Percentiles rank a stretch among this genome's conserved stretches.
phyloP scores from a whole-genome alignment of 2,113 vertebrate genomes.

The Pituophis catenifer region DNA sequence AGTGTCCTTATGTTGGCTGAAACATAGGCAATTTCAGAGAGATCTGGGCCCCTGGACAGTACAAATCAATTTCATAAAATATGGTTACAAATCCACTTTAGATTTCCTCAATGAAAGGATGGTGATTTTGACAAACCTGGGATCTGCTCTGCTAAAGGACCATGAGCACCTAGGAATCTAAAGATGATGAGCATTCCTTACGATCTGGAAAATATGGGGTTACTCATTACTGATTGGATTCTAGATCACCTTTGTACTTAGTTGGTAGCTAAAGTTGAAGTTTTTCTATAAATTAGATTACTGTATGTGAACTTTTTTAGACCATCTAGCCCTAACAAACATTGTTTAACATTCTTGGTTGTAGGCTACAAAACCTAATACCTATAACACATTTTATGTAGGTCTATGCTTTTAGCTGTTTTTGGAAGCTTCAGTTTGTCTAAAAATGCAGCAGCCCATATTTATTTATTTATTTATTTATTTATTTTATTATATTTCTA shows the following conservation, averaged over 20 bases:
- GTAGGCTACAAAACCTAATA: background rate
- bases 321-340: background rate
- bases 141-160: background rate
- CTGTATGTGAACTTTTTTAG: background rate
- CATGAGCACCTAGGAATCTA: background rate
- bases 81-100: background rate
- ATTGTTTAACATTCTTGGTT: background rate
- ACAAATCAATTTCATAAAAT: background rate
- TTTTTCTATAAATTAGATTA: background rate
- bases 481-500: no score
- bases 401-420: background rate
- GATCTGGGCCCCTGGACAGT: background rate
- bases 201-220: background rate
- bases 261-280: background rate
- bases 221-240: background rate
- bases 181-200: background rate
- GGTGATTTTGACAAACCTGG: background rate
- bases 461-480: no score
- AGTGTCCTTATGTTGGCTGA: background rate
- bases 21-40: background rate
- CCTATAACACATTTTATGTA: background rate
- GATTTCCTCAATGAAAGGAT: background rate
- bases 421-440: background rate
- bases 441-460: background rate
- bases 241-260: background rate